Percentiles rank a stretch among this genome's conserved stretches.
These are phyloP conservation scores for Eulithis prunata DNA, from an alignment of 2,888 invertebrate species.

Conservation along the genomic window DNA sequence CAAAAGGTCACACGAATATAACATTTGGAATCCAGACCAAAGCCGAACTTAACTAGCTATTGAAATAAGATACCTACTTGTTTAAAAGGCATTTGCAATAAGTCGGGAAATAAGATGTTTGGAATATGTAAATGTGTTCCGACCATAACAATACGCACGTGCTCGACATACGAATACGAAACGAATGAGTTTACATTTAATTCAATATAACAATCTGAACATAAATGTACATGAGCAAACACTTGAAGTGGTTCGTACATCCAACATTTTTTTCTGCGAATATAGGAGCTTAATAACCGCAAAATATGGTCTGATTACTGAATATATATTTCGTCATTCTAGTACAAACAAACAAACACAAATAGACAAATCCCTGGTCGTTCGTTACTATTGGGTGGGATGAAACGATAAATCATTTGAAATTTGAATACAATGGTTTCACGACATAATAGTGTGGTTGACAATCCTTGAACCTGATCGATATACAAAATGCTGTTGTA, in stretches of 20 bases:
- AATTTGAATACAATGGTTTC: conserved; percentile 35
- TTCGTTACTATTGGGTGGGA: background rate
- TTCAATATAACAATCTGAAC: conserved; percentile 29
- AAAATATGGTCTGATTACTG: background rate
- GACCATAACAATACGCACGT: conserved; percentile 45
- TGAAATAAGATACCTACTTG: conserved; percentile 15
- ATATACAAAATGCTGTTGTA: conserved; percentile 33
- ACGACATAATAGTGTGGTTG: conserved; percentile 30
- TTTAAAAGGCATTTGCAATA: conserved; percentile 30
- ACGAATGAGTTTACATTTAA: conserved; percentile 25
- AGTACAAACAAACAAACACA: conserved; percentile 2
- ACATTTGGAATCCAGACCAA: conserved; percentile 11
- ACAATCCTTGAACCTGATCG: conserved; percentile 41
- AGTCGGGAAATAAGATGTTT: conserved; percentile 29
- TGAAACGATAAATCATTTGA: conserved; percentile 27
- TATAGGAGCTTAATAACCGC: background rate
- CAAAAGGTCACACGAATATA: conserved; percentile 15
- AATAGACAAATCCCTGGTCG: background rate
- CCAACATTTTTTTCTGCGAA: conserved; percentile 12
- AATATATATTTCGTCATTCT: conserved; percentile 2
- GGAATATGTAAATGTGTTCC: conserved; percentile 44
- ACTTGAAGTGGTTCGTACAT: conserved; percentile 15
- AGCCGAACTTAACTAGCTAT: conserved; percentile 4
- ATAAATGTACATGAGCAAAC: conserved; percentile 22
- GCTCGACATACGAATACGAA: conserved; percentile 41